phyloP scores from a whole-genome alignment of 2,888 invertebrate species.

The Cheilosia grossa region DNA sequence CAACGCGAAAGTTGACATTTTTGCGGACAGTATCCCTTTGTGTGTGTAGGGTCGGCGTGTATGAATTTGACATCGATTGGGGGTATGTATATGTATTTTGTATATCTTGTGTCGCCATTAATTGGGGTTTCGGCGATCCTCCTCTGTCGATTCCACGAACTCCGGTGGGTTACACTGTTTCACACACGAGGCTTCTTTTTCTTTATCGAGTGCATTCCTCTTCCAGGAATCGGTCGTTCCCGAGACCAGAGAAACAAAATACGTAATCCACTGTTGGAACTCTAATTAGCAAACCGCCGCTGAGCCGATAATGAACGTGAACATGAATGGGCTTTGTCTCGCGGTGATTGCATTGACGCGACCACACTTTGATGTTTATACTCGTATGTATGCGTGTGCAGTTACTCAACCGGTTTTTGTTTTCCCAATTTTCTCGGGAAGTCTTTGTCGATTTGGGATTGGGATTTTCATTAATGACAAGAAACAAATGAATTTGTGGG shows the following conservation, averaged over 20 bases:
- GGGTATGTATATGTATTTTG: background rate
- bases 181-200: background rate
- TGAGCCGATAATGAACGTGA: conserved; percentile 49
- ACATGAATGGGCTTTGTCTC: conserved; percentile 41
- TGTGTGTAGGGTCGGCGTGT: conserved; percentile 31
- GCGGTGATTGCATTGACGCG: conserved; percentile 17
- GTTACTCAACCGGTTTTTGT: background rate
- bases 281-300: conserved; percentile 53
- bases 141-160: conserved; percentile 20
- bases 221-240: conserved; percentile 47
- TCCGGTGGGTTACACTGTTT: background rate
- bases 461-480: conserved; percentile 32
- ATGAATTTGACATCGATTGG: conserved; percentile 34
- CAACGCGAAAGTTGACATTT: conserved; percentile 57
- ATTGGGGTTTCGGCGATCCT: conserved; percentile 30
- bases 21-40: background rate
- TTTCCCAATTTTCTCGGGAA: conserved; percentile 42
- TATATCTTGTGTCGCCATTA: conserved; percentile 46
- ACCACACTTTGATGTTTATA: conserved; percentile 27
- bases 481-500: background rate
- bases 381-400: background rate
- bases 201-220: conserved; percentile 49
- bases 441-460: background rate
- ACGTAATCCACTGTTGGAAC: conserved; percentile 67
- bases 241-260: background rate